Percentiles rank a stretch among this genome's conserved stretches.
phyloP scores from a whole-genome alignment of 2,888 invertebrate genomes.

The Lasioglossum pauxillum region DNA sequence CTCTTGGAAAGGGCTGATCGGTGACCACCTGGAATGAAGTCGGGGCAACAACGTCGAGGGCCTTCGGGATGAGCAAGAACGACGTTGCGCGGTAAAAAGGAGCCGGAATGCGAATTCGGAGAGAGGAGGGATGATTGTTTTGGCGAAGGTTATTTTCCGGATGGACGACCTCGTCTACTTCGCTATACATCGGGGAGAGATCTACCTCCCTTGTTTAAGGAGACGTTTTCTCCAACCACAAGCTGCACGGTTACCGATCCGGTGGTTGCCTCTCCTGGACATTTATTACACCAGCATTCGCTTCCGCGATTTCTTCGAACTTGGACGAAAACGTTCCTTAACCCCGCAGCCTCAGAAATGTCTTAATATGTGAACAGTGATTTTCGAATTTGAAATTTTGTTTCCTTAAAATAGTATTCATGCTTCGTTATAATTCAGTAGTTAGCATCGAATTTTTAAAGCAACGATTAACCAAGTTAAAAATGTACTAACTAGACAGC shows the following conservation, averaged over 20 bases:
- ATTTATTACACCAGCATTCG: constrained; percentile 79
- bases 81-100: constrained; percentile 59
- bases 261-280: constrained; percentile 68
- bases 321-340: background rate
- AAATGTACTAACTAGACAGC: too few relatives aligned
- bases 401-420: background rate
- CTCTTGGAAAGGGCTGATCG: constrained; percentile 45
- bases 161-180: constrained; percentile 75
- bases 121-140: constrained; percentile 74
- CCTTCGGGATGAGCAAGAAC: constrained; percentile 37
- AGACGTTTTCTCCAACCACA: constrained; percentile 49
- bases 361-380: background rate
- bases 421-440: too few relatives aligned
- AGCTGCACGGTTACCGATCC: constrained; percentile 42
- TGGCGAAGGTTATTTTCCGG: constrained; percentile 82
- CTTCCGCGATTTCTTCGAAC: constrained; percentile 32
- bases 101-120: constrained; percentile 54
- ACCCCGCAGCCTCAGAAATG: background rate
- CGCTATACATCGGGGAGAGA: constrained; percentile 63
- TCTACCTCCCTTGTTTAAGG: constrained; percentile 61
- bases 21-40: constrained; percentile 60
- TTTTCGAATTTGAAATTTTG: background rate
- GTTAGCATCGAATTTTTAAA: too few relatives aligned
- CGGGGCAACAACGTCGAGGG: constrained; percentile 40
- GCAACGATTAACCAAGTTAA: too few relatives aligned